Base-by-base conservation (phyloP, 2,797 vertebrate species). In the Masticophis lateralis region DNA sequence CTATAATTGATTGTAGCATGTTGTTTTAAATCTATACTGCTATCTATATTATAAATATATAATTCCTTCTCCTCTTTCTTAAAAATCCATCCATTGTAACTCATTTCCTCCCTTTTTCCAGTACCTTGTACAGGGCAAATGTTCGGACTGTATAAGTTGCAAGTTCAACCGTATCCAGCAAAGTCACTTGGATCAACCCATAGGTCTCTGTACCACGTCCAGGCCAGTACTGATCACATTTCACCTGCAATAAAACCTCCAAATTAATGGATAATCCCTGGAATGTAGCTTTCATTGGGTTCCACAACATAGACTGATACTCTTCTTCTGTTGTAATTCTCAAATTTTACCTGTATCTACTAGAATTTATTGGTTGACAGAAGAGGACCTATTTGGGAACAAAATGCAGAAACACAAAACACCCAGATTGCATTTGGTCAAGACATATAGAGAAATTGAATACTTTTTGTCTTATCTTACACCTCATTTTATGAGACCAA, bases 191-290 rank as follows among this genome's bases (percentile, higher is more conserved):
- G 96, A 99, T 99, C 98, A 99, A 98, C 69, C 99, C 99, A 0
- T 98, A 98, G 28, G 98, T 98, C 94, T 98, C 98, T 0, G 98
- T 97, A 91, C 98, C 98, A 13, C 99, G 98, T 91, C 98, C 97
- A 0, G 99, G 99, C 99, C 99, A 99, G 94, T 99, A 99, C 97
- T 99, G 99, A 95, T 99, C 99, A 97, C 99, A 99, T 96, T 99
- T 99, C 2, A 99, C 98, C 99, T 99, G 92, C 79, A 95, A 63
- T 95, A 43, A 47, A 83, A 27, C 13, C 22, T 6, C 94, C 55
- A 1, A 66, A 37, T 94, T 55, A 92, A 74, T 7, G 4, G 22
- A 10, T 93, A 92, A 25, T 43, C 43, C n/a, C 0, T 92, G 88
- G 86, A 88, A 51, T 59, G 55, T 20, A 53, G 12, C 51, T 16